Evolutionary conservation across 2,113 vertebrate genomes (phyloP).

Genomic region (Syngnathus typhle): DNA sequence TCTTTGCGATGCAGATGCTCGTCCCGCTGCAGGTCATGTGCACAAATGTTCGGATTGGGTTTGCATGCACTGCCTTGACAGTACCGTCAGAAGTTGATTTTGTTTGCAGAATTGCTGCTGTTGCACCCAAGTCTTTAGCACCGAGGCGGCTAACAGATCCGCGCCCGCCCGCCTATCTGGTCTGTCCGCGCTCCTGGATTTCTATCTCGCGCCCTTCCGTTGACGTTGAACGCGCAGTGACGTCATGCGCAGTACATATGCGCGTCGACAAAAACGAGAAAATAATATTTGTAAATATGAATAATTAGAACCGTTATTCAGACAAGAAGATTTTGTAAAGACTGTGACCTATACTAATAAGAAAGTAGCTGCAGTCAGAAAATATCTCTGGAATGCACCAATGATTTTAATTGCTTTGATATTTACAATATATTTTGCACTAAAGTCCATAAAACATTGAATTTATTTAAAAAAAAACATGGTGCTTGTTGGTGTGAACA

Average conservation of each 20-base stretch:
- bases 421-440: not conserved
- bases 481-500: not conserved
- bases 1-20: slow-evolving; percentile 12
- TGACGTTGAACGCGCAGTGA: slow-evolving; percentile 36
- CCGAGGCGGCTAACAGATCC: slow-evolving; percentile 22
- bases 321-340: too few relatives aligned
- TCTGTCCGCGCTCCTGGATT: slow-evolving; percentile 62
- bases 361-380: too few relatives aligned
- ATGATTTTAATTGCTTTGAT: slow-evolving; percentile 16
- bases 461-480: not conserved
- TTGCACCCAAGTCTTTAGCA: not conserved
- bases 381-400: slow-evolving; percentile 30
- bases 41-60: not conserved
- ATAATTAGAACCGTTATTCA: too few relatives aligned
- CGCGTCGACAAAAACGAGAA: slow-evolving; percentile 10
- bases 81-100: not conserved
- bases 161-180: not conserved
- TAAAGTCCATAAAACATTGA: not conserved
- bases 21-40: slow-evolving; percentile 20
- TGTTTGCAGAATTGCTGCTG: not conserved
- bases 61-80: not conserved
- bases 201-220: slow-evolving; percentile 72
- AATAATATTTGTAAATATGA: too few relatives aligned
- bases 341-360: too few relatives aligned
- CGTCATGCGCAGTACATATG: slow-evolving; percentile 51